Conservation (phyloP, 2,113 vertebrate genomes). For the Hemicordylus capensis region DNA sequence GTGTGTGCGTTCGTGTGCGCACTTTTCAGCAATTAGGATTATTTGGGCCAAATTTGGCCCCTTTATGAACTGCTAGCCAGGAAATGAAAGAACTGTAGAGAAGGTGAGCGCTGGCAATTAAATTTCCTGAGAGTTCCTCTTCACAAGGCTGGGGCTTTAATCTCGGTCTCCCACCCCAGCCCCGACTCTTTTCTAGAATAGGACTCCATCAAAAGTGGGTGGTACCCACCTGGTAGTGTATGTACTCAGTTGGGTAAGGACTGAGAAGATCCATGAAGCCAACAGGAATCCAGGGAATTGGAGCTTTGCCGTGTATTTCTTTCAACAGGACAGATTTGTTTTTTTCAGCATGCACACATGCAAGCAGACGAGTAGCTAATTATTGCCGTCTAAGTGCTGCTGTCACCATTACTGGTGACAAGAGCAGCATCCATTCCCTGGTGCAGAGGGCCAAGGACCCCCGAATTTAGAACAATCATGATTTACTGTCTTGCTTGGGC, state of each 20-base stretch:
- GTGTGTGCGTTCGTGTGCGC: too few relatives aligned
- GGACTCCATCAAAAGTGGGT: not conserved
- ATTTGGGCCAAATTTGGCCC: too few relatives aligned
- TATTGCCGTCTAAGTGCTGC: not conserved
- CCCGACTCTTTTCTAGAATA: not conserved
- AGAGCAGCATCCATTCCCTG: constrained; percentile 27
- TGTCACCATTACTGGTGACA: not conserved
- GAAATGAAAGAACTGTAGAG: not conserved
- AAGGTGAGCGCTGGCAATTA: too few relatives aligned
- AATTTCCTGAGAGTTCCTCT: too few relatives aligned
- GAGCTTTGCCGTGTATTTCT: constrained; percentile 31
- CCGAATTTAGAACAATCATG: constrained; percentile 56
- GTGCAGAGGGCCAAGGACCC: constrained; percentile 65
- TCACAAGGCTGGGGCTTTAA: too few relatives aligned
- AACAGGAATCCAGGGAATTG: not conserved
- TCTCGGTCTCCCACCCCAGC: rapidly evolving
- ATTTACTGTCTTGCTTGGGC: constrained; percentile 60
- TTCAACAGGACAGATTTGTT: not conserved
- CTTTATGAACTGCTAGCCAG: too few relatives aligned
- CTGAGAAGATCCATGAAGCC: not conserved
- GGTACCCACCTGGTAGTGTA: not conserved
- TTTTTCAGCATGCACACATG: not conserved
- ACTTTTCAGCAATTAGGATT: too few relatives aligned
- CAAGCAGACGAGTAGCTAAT: not conserved
- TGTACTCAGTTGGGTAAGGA: not conserved